phyloP scores from a whole-genome alignment of 2,888 invertebrate species.

The Xestia sexstrigata region DNA sequence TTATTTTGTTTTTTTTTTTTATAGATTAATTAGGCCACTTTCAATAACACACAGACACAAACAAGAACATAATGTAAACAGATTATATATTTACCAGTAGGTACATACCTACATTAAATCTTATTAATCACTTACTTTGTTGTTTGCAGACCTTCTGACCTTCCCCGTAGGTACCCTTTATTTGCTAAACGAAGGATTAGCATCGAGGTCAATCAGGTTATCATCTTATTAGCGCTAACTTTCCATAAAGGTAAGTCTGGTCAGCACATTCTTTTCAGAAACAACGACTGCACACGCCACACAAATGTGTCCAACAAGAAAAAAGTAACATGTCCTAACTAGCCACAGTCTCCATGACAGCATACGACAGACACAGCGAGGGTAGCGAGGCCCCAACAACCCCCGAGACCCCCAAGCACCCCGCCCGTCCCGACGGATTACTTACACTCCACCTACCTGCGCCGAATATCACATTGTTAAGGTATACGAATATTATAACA shows the following conservation, averaged over 20 bases:
- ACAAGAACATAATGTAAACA: not conserved
- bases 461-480: slow-evolving; percentile 69
- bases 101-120: too few relatives aligned
- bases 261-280: not conserved
- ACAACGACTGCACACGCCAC: not conserved
- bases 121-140: not conserved
- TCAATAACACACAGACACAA: not conserved
- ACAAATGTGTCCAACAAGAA: slow-evolving; percentile 19
- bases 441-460: slow-evolving; percentile 79
- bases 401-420: slow-evolving; percentile 41
- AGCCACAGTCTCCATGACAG: slow-evolving; percentile 72
- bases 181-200: not conserved
- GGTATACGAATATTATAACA: slow-evolving; percentile 77
- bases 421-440: slow-evolving; percentile 83
- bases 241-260: not conserved
- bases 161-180: not conserved
- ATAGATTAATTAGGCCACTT: not conserved
- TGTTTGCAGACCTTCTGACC: not conserved
- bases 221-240: not conserved
- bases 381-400: slow-evolving; percentile 59
- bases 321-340: slow-evolving; percentile 43
- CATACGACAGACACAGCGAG: slow-evolving; percentile 61
- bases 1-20: not conserved
- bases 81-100: not conserved
- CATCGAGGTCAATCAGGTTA: not conserved